phyloP scores from a whole-genome alignment of 2,888 invertebrate genomes.

The Platycheirus rosarum region DNA sequence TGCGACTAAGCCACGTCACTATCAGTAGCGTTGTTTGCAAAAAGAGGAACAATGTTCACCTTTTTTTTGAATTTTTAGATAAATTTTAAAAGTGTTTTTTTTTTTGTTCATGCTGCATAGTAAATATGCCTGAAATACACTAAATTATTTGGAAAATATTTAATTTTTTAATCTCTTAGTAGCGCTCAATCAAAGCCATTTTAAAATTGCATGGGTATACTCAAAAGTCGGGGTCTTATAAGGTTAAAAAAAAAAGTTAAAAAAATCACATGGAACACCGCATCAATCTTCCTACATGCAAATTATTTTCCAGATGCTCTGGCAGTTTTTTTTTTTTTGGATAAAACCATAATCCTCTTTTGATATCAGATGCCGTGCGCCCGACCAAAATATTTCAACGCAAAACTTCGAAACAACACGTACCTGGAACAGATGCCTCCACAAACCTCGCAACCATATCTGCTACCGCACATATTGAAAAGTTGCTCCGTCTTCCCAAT shows the following conservation, averaged over 20 bases:
- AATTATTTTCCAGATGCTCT: slow-evolving; percentile 55
- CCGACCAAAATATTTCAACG: slow-evolving; percentile 37
- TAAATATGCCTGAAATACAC: no score
- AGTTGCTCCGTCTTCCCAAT: slow-evolving; percentile 29
- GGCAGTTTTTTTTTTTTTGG: slow-evolving; percentile 41
- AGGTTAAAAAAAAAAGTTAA: neutral
- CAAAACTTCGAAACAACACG: slow-evolving; percentile 50
- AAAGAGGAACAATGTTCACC: no score
- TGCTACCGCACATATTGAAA: slow-evolving; percentile 35
- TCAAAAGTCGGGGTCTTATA: neutral
- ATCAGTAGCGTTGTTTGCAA: no score
- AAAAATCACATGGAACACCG: neutral
- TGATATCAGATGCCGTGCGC: slow-evolving; percentile 36
- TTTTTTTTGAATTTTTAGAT: no score
- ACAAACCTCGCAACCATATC: slow-evolving; percentile 37
- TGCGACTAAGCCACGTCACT: no score
- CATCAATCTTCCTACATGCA: slow-evolving; percentile 56
- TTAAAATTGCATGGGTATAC: slow-evolving; percentile 1
- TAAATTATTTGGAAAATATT: no score
- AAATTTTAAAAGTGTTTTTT: no score
- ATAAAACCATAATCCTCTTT: slow-evolving; percentile 58
- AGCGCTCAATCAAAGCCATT: neutral
- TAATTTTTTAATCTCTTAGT: no score
- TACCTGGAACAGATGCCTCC: slow-evolving; percentile 49
- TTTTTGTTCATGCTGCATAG: no score